Evolutionary conservation across 1,140 invertebrate genomes (phyloP).

Genomic region (Eulimnadia texana): DNA sequence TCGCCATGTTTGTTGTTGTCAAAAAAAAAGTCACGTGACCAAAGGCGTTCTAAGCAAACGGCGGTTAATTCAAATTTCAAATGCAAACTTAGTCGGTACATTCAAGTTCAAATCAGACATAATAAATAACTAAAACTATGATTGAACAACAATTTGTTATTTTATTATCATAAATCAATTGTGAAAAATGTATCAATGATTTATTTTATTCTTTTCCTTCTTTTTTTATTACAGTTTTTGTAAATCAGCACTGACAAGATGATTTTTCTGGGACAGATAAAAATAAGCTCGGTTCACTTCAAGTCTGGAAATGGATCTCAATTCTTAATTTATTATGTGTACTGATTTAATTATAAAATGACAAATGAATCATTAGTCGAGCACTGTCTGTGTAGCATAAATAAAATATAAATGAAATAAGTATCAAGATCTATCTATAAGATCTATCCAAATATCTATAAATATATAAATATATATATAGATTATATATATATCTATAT

Average conservation of each 20-base stretch:
- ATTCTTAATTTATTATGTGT: not conserved
- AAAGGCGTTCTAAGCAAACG: too few relatives aligned
- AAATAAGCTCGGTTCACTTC: not conserved
- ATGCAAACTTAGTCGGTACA: too few relatives aligned
- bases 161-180: not conserved
- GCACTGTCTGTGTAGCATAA: too few relatives aligned
- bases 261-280: not conserved
- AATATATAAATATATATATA: too few relatives aligned
- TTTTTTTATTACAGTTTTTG: not conserved
- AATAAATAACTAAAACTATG: too few relatives aligned
- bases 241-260: not conserved
- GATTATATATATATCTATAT: too few relatives aligned
- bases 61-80: too few relatives aligned
- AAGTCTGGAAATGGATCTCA: not conserved
- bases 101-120: too few relatives aligned
- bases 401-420: too few relatives aligned
- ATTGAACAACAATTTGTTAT: conserved; percentile 2
- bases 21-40: not conserved
- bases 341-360: not conserved
- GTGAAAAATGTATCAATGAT: not conserved
- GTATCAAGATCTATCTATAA: too few relatives aligned
- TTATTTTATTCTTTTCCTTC: not conserved
- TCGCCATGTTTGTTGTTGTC: not conserved
- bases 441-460: too few relatives aligned
- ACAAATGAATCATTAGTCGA: not conserved